phyloP scores from a whole-genome alignment of 2,797 vertebrate species.

The Rachycentron canadum region DNA sequence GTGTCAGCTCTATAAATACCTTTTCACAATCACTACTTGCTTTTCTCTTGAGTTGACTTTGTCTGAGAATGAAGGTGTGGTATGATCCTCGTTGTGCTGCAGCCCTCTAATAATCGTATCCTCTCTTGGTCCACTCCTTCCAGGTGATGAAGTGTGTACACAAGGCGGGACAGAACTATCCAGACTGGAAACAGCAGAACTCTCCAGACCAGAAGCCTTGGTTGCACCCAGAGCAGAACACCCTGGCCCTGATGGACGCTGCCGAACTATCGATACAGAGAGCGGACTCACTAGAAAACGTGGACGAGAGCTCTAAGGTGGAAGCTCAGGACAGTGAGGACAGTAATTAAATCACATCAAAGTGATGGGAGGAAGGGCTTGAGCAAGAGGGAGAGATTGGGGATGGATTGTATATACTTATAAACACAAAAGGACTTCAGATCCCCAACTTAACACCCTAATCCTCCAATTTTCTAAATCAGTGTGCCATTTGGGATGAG shows the following conservation, averaged over 20 bases:
- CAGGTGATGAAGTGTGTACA: conserved; percentile 86
- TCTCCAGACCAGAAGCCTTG: conserved; percentile 83
- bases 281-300: conserved; percentile 84
- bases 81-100: not conserved
- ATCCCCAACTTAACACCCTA: conserved; percentile 6
- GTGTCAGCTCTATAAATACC: not conserved
- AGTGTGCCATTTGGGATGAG: conserved; percentile 41
- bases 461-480: conserved; percentile 24
- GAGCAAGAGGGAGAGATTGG: not conserved
- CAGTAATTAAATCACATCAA: conserved; percentile 69
- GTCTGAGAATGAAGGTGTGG: conserved; percentile 51
- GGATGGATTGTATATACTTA: conserved; percentile 19
- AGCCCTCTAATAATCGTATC: conserved; percentile 14
- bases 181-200: conserved; percentile 84
- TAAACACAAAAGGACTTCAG: conserved; percentile 29
- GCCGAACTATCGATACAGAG: conserved; percentile 83
- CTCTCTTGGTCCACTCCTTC: conserved; percentile 15
- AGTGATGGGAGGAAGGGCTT: not conserved
- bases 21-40: not conserved
- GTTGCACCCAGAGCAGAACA: conserved; percentile 85
- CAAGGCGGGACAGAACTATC: conserved; percentile 85
- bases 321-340: conserved; percentile 76
- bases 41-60: conserved; percentile 45
- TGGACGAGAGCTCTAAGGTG: conserved; percentile 80
- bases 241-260: conserved; percentile 81